These are phyloP conservation scores for Trematocara stigmaticum DNA, from an alignment of 2,113 vertebrate genomes.

Conservation along the genomic window DNA sequence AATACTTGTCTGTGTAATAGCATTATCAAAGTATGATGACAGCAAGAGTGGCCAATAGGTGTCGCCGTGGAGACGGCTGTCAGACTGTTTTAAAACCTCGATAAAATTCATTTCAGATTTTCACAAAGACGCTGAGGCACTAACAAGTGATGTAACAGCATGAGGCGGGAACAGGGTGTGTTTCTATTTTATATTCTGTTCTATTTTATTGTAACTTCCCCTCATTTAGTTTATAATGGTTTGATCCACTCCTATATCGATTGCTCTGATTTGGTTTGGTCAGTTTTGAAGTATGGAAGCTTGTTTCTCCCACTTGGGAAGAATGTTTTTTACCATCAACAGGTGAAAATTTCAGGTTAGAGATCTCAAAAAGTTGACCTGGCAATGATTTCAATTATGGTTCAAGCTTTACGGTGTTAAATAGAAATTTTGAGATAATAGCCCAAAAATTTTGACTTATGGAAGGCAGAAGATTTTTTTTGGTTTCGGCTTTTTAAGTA, in stretches of 20 bases:
- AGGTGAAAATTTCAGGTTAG: accelerated
- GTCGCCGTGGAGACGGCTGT: neutral
- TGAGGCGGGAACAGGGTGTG: neutral
- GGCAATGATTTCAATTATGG: accelerated
- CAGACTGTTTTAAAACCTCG: neutral
- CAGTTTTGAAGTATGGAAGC: neutral
- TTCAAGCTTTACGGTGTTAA: neutral
- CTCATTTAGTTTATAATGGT: neutral
- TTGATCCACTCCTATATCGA: neutral
- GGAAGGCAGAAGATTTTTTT: neutral
- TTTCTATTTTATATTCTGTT: neutral
- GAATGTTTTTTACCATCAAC: neutral
- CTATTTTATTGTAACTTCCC: neutral
- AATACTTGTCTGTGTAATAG: neutral
- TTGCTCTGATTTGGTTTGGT: neutral
- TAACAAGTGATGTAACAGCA: neutral
- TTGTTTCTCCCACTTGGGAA: neutral
- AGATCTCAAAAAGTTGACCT: neutral
- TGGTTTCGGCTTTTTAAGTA: neutral
- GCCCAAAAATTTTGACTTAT: accelerated
- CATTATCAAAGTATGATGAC: neutral
- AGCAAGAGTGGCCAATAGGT: neutral
- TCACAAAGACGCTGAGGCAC: neutral
- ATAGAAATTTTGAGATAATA: neutral
- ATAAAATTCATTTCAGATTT: neutral